These are phyloP conservation scores for Penaeus indicus DNA, from an alignment of 1,140 invertebrate genomes.

Conservation along the genomic window DNA sequence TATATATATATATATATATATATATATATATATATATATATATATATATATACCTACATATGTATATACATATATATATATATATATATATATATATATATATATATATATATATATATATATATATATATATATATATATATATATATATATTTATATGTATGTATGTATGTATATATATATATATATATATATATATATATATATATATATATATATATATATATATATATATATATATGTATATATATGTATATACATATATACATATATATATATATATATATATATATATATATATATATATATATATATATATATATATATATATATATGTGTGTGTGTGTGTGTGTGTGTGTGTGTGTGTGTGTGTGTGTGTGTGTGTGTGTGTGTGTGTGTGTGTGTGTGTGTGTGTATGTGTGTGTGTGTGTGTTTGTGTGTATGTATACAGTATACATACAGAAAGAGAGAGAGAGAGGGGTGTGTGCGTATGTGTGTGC, in stretches of 20 bases:
- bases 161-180: conserved; percentile 5
- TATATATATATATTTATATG: no score
- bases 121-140: no score
- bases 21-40: neutral
- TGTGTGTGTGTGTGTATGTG: neutral
- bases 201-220: conserved; percentile 8
- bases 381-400: neutral
- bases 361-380: neutral
- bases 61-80: no score
- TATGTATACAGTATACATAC: no score
- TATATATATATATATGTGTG: neutral
- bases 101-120: no score
- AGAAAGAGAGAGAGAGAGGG: no score
- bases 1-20: neutral
- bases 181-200: conserved; percentile 19
- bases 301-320: neutral
- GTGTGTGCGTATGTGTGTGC: no score
- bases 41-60: neutral
- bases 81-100: no score
- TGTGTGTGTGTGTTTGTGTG: neutral
- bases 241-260: conserved; percentile 20
- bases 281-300: neutral
- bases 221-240: conserved; percentile 12
- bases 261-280: neutral
- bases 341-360: conserved; percentile 4